Evolutionary conservation across 2,113 vertebrate genomes (phyloP).

Genomic region (Hydropotes inermis): DNA sequence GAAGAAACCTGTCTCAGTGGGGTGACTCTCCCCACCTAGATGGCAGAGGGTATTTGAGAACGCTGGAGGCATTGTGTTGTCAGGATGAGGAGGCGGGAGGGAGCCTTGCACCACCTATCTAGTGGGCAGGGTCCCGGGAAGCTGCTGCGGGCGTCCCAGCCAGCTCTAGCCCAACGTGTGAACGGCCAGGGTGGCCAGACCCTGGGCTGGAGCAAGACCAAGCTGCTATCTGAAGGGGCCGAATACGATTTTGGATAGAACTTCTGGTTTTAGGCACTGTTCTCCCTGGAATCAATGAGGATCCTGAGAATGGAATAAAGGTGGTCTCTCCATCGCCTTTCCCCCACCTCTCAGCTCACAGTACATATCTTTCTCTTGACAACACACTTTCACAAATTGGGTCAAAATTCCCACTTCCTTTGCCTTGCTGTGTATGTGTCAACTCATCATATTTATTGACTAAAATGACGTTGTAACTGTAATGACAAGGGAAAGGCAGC

Average conservation of each 20-base stretch:
- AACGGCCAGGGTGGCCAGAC: rapidly evolving
- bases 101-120: background rate
- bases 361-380: rapidly evolving
- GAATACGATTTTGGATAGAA: rapidly evolving
- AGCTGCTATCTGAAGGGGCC: rapidly evolving
- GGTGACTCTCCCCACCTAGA: rapidly evolving
- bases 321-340: rapidly evolving
- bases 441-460: background rate
- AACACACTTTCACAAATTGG: no score
- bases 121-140: rapidly evolving
- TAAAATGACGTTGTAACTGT: no score
- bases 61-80: rapidly evolving
- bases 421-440: background rate
- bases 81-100: no score
- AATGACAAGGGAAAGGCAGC: background rate
- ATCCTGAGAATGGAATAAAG: rapidly evolving
- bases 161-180: background rate
- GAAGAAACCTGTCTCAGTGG: rapidly evolving
- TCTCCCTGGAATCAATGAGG: background rate
- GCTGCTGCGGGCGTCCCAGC: rapidly evolving
- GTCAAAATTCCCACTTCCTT: background rate
- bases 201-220: background rate
- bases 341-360: background rate
- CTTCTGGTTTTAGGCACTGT: rapidly evolving
- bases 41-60: background rate